Conservation (phyloP, 2,888 invertebrate genomes). For the Sialis fuliginosa region DNA sequence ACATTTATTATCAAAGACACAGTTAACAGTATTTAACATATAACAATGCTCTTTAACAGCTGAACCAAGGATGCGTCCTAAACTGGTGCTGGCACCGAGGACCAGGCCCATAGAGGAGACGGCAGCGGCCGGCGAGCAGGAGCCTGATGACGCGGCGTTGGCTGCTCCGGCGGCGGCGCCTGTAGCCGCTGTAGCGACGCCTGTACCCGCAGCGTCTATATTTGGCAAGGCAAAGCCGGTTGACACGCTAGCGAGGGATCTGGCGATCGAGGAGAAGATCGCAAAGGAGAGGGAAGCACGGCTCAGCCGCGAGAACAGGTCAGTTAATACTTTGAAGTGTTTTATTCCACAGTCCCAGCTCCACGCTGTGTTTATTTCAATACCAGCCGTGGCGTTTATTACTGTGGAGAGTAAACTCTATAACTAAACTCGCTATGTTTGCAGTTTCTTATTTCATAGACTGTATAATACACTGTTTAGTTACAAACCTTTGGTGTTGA, state of each 20-base stretch:
- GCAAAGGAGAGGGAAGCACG: constrained; percentile 37
- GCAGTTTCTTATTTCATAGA: neutral
- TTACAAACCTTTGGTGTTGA: neutral
- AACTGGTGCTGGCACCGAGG: constrained; percentile 63
- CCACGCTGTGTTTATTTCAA: constrained; percentile 10
- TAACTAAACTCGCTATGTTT: neutral
- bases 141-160: constrained; percentile 14
- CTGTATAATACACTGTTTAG: neutral
- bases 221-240: constrained; percentile 94
- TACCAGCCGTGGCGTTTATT: neutral
- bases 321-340: neutral
- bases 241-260: constrained; percentile 76
- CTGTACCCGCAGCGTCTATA: constrained; percentile 51
- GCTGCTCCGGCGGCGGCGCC: constrained; percentile 16
- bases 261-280: constrained; percentile 80
- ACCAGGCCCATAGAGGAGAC: constrained; percentile 47
- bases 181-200: constrained; percentile 22
- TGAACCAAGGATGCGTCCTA: constrained; percentile 53
- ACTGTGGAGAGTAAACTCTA: neutral
- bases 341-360: constrained; percentile 1
- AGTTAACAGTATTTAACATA: neutral
- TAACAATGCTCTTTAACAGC: constrained; percentile 7
- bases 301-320: constrained; percentile 2
- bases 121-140: constrained; percentile 23
- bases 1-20: neutral